Conservation (phyloP, 2,797 vertebrate species). For the Muraenolepis orangiensis region DNA sequence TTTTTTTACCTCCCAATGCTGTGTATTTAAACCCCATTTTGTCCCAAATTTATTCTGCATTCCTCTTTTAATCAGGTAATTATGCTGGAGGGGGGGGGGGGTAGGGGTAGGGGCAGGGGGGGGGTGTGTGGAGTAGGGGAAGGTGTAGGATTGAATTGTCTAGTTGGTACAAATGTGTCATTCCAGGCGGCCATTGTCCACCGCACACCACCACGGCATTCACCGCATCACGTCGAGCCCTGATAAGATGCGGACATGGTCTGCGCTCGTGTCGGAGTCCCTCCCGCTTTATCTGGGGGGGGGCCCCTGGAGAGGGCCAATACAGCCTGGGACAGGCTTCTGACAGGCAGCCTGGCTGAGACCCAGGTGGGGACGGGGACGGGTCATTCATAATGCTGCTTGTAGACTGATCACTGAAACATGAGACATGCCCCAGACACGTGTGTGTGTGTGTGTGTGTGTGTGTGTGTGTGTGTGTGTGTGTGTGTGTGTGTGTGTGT, state of each 20-base stretch:
- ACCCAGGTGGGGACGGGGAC: constrained; percentile 68
- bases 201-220: constrained; percentile 60
- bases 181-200: constrained; percentile 49
- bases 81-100: constrained; percentile 29
- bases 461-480: constrained; percentile 12
- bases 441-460: constrained; percentile 31
- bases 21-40: constrained; percentile 19
- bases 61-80: constrained; percentile 50
- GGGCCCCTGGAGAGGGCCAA: constrained; percentile 49
- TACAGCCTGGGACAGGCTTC: constrained; percentile 48
- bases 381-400: constrained; percentile 64
- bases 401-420: constrained; percentile 21
- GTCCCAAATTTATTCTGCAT: constrained; percentile 7
- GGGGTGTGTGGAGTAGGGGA: constrained; percentile 39
- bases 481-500: too few species aligned
- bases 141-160: constrained; percentile 44
- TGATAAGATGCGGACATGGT: constrained; percentile 64
- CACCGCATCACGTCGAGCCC: constrained; percentile 48
- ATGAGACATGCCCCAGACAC: constrained; percentile 60
- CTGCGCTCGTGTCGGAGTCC: constrained; percentile 59
- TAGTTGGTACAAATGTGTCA: constrained; percentile 49
- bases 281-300: constrained; percentile 61
- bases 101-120: constrained; percentile 37
- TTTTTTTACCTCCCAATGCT: background rate
- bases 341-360: constrained; percentile 44